A percentile compares a stretch with the other conserved stretches of the same genome.
phyloP scores from a whole-genome alignment of 2,888 invertebrate genomes.

The Volucella zonaria region DNA sequence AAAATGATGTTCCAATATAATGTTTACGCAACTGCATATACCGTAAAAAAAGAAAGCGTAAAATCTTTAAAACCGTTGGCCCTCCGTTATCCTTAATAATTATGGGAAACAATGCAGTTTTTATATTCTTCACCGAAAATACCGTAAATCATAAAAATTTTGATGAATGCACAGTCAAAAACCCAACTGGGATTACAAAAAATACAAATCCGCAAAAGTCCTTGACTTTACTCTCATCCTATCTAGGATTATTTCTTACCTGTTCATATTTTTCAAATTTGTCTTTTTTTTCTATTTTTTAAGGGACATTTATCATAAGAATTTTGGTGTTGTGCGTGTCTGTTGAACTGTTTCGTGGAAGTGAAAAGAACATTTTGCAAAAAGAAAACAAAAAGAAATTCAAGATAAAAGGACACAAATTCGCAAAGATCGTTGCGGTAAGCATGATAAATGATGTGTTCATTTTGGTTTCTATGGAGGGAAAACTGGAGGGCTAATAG shows the following conservation, averaged over 20 bases:
- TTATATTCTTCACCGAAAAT: conserved; percentile 41
- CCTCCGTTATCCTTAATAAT: conserved; percentile 46
- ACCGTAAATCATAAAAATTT: conserved; percentile 68
- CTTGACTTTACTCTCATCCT: conserved; percentile 59
- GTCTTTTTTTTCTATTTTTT: conserved; percentile 37
- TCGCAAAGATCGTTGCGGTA: conserved; percentile 36
- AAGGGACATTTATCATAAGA: conserved; percentile 61
- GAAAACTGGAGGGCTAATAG: conserved; percentile 6
- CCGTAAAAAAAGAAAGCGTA: conserved; percentile 35
- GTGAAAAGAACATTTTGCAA: conserved; percentile 37
- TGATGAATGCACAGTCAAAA: conserved; percentile 70
- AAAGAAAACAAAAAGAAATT: conserved; percentile 42
- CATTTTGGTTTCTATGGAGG: conserved; percentile 36
- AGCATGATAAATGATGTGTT: conserved; percentile 67
- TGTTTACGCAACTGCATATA: conserved; percentile 13
- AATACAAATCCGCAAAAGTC: conserved; percentile 55
- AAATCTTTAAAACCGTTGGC: conserved; percentile 38
- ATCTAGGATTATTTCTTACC: conserved; percentile 50
- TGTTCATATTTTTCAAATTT: conserved; percentile 48
- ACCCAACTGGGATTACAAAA: conserved; percentile 26
- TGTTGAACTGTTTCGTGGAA: conserved; percentile 56
- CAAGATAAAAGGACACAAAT: conserved; percentile 34
- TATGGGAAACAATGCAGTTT: conserved; percentile 42
- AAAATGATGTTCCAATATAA: conserved; percentile 28
- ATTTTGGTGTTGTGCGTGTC: conserved; percentile 55